phyloP scores from a whole-genome alignment of 2,113 vertebrate genomes.

The Antechinus flavipes region DNA sequence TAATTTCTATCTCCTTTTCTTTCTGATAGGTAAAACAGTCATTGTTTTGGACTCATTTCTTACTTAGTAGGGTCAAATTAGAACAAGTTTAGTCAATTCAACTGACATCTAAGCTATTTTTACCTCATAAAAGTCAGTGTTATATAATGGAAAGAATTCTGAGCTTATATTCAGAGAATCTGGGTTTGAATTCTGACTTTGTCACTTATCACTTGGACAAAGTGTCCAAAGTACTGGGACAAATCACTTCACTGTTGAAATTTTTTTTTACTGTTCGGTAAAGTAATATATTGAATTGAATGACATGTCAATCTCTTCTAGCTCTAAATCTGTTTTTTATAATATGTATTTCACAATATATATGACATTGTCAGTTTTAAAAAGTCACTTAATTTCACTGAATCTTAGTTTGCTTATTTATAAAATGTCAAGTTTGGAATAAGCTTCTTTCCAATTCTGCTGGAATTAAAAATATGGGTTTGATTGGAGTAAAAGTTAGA shows the following conservation, averaged over 20 bases:
- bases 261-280: not conserved
- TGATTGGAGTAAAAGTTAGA: not conserved
- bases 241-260: not conserved
- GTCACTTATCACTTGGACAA: not conserved
- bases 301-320: not conserved
- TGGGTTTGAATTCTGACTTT: not conserved
- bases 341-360: not conserved
- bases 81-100: not conserved
- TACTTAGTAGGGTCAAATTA: not conserved
- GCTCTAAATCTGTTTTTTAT: not conserved
- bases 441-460: not conserved
- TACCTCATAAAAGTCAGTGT: not conserved
- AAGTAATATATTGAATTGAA: not conserved
- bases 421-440: not conserved
- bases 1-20: no score
- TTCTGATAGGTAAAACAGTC: no score
- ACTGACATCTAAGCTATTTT: not conserved
- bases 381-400: not conserved
- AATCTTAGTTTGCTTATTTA: not conserved
- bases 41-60: no score
- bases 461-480: not conserved
- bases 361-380: not conserved
- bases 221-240: not conserved
- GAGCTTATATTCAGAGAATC: not conserved
- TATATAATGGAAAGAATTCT: not conserved